Evolutionary conservation across 2,797 vertebrate genomes (phyloP).

Genomic region (Centropyge bicolor): DNA sequence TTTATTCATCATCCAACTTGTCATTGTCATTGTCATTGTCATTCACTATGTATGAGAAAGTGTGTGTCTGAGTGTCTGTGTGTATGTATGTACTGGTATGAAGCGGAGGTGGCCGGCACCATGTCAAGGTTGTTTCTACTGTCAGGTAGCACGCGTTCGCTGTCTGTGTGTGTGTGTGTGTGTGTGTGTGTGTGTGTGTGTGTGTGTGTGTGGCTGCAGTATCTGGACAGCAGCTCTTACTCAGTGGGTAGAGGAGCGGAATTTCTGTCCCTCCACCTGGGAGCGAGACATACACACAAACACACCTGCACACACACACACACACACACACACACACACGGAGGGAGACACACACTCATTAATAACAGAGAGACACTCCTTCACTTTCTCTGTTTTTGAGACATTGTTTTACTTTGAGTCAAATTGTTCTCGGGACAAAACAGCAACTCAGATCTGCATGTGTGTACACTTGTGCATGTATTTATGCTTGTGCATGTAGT

Average conservation of each 20-base stretch:
- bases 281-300: conserved; percentile 29
- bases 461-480: conserved; percentile 16
- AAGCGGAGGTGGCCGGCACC: conserved; percentile 76
- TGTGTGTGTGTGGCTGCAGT: conserved; percentile 60
- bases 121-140: conserved; percentile 81
- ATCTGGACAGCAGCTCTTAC: conserved; percentile 70
- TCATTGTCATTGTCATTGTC: conserved; percentile 58
- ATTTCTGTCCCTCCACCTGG: conserved; percentile 66
- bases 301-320: conserved; percentile 33
- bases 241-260: conserved; percentile 55
- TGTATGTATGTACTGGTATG: conserved; percentile 63
- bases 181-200: conserved; percentile 47
- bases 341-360: conserved; percentile 12
- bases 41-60: conserved; percentile 48
- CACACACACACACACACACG: conserved; percentile 11
- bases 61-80: conserved; percentile 38
- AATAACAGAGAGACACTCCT: not conserved
- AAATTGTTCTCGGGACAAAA: conserved; percentile 42
- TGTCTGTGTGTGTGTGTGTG: conserved; percentile 45
- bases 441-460: conserved; percentile 19
- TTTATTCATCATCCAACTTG: conserved; percentile 64
- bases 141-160: conserved; percentile 80
- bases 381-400: conserved; percentile 49
- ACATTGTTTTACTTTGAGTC: conserved; percentile 51
- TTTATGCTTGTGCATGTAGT: conserved; percentile 35